Evolutionary conservation across 2,113 vertebrate genomes (phyloP), one percentile per base, ranked within the genome.

Genomic region (Campylorhamphus procurvoides): DNA sequence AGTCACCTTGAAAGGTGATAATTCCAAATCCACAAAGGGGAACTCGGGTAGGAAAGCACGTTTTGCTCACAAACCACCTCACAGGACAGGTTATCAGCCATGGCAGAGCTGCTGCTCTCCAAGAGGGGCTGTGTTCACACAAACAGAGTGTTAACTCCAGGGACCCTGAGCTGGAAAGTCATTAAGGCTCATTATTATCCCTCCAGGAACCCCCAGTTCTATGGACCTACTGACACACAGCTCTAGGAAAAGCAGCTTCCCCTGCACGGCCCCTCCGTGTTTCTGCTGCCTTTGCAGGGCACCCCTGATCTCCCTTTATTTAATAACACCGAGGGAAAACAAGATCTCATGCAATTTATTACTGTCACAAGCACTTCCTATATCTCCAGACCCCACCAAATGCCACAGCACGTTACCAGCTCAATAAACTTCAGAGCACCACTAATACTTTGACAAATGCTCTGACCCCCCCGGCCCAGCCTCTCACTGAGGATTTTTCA

Each of bases 81-180:
- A 62, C 37, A 37, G 14, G 33, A 68, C 63, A 7, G 0, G 2
- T 9, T 1, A 2, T 1, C 58, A 35, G 40, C 35, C 67, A 4
- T 6, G 1, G 5, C 60, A 10, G 47, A 50, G 83, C 63, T 67
- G 79, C 67, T 68, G 87, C 92, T 49, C 78, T 6, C 7, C 6
- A 28, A 20, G 23, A 66, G 18, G 29, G 60, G 66, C 74, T 58
- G 71, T 12, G 2, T 4, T 28, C 67, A 2, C 1, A 8, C 66
- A 71, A 74, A 78, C 0, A 8, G 22, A 12, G 23, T 0, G 0
- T 28, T 3, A n/a, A 56, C 25, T 50, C 5, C 2, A 22, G 58
- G 62, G 35, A 35, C 35, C 22, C 71, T 1, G 3, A 68, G 71
- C 29, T 69, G 37, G 14, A 39, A 78, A 71, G 29, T 31, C 84